phyloP scores from a whole-genome alignment of 2,888 invertebrate species.

The Agrenia bidenticulata region DNA sequence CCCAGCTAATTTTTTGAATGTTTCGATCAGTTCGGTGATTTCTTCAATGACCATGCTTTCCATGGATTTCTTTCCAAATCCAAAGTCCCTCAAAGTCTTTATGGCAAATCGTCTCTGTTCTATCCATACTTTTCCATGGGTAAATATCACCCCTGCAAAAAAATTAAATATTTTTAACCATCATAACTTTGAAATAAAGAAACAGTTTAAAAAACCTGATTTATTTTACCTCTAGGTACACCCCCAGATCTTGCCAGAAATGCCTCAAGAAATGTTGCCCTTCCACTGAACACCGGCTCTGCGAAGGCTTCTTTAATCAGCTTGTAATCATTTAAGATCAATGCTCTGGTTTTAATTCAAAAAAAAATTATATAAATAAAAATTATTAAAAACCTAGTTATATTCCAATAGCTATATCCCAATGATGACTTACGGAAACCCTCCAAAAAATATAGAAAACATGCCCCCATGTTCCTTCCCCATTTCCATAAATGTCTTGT shows the following conservation, averaged over 20 bases:
- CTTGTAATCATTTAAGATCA: slow-evolving; percentile 45
- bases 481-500: slow-evolving; percentile 29
- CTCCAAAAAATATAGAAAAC: slow-evolving; percentile 8
- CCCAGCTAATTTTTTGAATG: slow-evolving; percentile 30
- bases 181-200: too few species aligned
- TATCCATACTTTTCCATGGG: slow-evolving; percentile 25
- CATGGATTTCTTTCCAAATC: slow-evolving; percentile 37
- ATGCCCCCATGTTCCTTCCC: slow-evolving; percentile 29
- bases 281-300: slow-evolving; percentile 33
- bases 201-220: too few species aligned
- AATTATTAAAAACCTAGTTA: too few species aligned
- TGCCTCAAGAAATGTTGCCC: slow-evolving; percentile 26
- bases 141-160: slow-evolving; percentile 31
- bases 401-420: not conserved
- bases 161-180: not conserved
- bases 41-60: slow-evolving; percentile 27
- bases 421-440: slow-evolving; percentile 9
- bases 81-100: slow-evolving; percentile 41
- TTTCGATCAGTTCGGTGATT: slow-evolving; percentile 33
- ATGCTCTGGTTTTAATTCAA: slow-evolving; percentile 25
- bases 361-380: not conserved
- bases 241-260: slow-evolving; percentile 33
- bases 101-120: slow-evolving; percentile 39
- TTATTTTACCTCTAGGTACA: slow-evolving; percentile 36
- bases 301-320: slow-evolving; percentile 38